Evolutionary conservation across 2,113 vertebrate genomes (phyloP), one percentile per base, ranked within the genome.

Genomic region (Pandion haliaetus): DNA sequence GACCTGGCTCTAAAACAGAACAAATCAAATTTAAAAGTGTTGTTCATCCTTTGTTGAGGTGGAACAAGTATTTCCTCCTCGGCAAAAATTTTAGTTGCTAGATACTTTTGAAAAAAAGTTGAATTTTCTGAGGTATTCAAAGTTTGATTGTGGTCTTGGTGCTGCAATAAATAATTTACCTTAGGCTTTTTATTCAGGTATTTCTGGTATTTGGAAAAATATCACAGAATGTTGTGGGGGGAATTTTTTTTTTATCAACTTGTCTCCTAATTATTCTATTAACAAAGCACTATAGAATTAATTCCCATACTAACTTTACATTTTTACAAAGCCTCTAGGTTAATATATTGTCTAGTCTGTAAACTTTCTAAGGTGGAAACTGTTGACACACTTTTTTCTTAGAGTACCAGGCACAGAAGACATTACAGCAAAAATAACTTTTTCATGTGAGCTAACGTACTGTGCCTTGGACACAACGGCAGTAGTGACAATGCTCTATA

Each of bases 141-240:
- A 71, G 2, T 57, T 78, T 38, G 7, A 17, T 25, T 0, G 0
- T 29, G 6, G 5, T 47, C 45, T 71, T 79, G 14, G 7, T 25
- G 82, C 28, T 73, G 7, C 12, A 65, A 12, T n/a, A 54, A 82
- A n/a, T 50, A 62, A 58, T n/a, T 28, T 61, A 74, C 8, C 4
- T 17, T 19, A 34, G 3, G 1, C 2, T 31, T 83, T 78, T 47
- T 59, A 2, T 25, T 77, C 8, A 17, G 4, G 10, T 44, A 5
- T 57, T 54, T 54, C 21, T 61, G 12, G 2, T n/a, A 31, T 61
- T 66, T 58, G 18, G n/a, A 76, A 91, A 83, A 31, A 42, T 28
- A 45, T 8, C 34, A 36, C 7, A 20, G 29, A 32, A 26, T 20
- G 1, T 20, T 38, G 6, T 8, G 6, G 9, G 4, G 2, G 1